phyloP scores from a whole-genome alignment of 2,888 invertebrate species.

The Melinopterus prodromus region DNA sequence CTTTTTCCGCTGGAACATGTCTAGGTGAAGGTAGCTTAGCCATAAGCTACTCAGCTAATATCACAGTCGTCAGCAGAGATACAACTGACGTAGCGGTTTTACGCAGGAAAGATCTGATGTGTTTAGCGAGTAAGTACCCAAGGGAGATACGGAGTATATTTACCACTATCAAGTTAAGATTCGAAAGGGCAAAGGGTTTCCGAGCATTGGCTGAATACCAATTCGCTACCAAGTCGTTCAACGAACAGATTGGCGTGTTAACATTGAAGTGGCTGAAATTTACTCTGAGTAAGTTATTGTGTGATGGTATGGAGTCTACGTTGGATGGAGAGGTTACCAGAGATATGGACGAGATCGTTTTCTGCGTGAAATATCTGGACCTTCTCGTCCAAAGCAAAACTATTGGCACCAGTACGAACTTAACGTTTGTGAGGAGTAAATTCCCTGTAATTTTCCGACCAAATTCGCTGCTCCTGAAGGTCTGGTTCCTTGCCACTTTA shows the following conservation, averaged over 20 bases:
- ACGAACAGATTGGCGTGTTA: conserved; percentile 32
- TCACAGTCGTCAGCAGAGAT: conserved; percentile 45
- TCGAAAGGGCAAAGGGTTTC: conserved; percentile 31
- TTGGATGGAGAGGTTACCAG: background rate
- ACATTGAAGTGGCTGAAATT: conserved; percentile 40
- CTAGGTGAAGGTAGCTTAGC: conserved; percentile 43
- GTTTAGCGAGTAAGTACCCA: conserved; percentile 40
- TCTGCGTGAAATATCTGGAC: conserved; percentile 39
- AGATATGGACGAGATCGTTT: conserved; percentile 30
- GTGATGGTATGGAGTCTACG: background rate
- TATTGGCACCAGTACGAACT: conserved; percentile 39
- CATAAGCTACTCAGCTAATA: conserved; percentile 38
- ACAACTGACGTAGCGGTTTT: conserved; percentile 44
- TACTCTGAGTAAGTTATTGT: conserved; percentile 30
- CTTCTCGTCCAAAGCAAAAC: conserved; percentile 38
- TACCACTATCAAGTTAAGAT: conserved; percentile 33
- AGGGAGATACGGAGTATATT: conserved; percentile 32
- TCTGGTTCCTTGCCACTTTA: conserved; percentile 42
- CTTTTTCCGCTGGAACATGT: conserved; percentile 44
- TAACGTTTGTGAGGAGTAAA: conserved; percentile 43
- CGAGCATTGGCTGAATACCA: conserved; percentile 24
- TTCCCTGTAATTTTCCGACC: conserved; percentile 48
- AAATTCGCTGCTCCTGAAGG: conserved; percentile 42
- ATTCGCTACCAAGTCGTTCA: background rate
- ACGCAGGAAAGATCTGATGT: conserved; percentile 39